Evolutionary conservation across 64 coral and sea anemone species (phyloP).

Genomic region (Hydrozoanthus tunicans): DNA sequence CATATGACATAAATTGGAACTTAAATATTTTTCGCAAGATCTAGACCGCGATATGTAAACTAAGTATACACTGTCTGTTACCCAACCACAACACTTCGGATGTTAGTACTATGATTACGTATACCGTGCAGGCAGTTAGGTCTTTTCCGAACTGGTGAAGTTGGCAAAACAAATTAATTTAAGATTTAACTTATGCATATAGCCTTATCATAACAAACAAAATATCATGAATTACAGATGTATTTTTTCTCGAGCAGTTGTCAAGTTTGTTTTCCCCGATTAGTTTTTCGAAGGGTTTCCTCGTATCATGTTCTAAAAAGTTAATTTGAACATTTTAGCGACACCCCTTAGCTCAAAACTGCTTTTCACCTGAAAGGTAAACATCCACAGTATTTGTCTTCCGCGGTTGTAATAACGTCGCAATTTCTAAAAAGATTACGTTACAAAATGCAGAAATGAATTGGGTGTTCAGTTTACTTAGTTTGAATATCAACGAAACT

Average conservation of each 20-base stretch:
- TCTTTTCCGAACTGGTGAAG: no score
- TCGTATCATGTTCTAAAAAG: no score
- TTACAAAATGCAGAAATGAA: not conserved
- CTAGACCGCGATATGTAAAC: no score
- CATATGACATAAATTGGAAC: no score
- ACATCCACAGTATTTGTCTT: constrained; percentile 7
- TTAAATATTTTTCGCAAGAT: no score
- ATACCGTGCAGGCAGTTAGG: no score
- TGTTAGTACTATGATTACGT: no score
- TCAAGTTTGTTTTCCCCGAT: not conserved
- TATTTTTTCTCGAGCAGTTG: not conserved
- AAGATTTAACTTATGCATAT: no score
- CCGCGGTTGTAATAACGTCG: not conserved
- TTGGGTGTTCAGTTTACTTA: not conserved
- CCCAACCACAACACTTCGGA: no score
- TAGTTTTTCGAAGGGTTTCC: no score
- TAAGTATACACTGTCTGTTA: no score
- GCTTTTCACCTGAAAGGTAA: constrained; percentile 16
- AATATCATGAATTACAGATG: not conserved
- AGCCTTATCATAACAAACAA: not conserved
- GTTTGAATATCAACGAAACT: not conserved
- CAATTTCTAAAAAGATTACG: not conserved
- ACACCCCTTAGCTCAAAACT: not conserved
- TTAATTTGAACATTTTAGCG: no score
- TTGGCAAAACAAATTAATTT: not conserved